Percentiles rank a stretch among this genome's conserved stretches.
phyloP scores from a whole-genome alignment of 2,113 vertebrate species.

The Pipa parva region DNA sequence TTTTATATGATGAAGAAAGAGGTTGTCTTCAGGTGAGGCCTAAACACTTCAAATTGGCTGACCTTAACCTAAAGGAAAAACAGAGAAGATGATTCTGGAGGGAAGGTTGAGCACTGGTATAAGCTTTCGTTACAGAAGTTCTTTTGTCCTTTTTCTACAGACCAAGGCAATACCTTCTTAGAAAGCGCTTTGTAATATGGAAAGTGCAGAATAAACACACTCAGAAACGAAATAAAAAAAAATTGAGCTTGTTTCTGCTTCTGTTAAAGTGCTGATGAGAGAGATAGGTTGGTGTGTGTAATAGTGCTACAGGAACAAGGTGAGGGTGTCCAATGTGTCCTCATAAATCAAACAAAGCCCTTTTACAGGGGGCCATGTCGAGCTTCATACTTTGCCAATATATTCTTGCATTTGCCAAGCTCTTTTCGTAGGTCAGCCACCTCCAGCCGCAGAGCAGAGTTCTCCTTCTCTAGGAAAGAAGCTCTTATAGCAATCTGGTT shows the following conservation, averaged over 20 bases:
- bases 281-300: constrained; percentile 61
- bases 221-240: constrained; percentile 23
- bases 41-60: neutral
- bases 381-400: constrained; percentile 88
- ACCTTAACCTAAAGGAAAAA: neutral
- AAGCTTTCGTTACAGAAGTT: constrained; percentile 36
- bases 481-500: constrained; percentile 98
- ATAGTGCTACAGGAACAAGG: constrained; percentile 68
- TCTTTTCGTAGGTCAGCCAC: constrained; percentile 91
- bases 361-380: constrained; percentile 84
- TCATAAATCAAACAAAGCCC: constrained; percentile 46
- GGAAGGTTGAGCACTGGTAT: neutral
- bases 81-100: neutral
- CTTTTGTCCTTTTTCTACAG: constrained; percentile 56
- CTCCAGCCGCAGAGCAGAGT: constrained; percentile 84
- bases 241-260: constrained; percentile 59
- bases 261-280: constrained; percentile 74
- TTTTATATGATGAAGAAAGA: neutral
- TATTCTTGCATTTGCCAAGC: constrained; percentile 91
- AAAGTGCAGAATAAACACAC: constrained; percentile 52
- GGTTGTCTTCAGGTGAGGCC: neutral
- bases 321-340: constrained; percentile 68
- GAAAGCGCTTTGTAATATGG: constrained; percentile 51
- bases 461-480: constrained; percentile 95
- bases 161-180: constrained; percentile 68